Evolutionary conservation across 1,140 invertebrate genomes (phyloP).

Genomic region (Coboldia fuscipes): DNA sequence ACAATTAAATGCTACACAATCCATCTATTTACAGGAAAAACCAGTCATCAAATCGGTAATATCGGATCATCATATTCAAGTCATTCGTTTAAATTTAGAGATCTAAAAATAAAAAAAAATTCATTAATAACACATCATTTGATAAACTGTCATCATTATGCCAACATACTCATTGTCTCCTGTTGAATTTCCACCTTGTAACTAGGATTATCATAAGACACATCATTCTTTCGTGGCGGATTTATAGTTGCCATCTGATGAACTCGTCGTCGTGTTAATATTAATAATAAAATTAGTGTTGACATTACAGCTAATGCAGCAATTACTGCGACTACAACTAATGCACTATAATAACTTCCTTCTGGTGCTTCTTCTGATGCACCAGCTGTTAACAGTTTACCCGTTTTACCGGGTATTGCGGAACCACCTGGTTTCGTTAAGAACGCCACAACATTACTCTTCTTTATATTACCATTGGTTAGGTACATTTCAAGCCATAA

Average conservation of each 20-base stretch:
- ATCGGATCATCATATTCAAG: too few relatives aligned
- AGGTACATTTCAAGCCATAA: constrained; percentile 72
- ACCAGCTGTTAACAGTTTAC: constrained; percentile 32
- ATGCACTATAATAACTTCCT: constrained; percentile 63
- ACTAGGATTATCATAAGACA: constrained; percentile 81
- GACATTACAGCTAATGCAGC: constrained; percentile 63
- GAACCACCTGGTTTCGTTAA: constrained; percentile 55
- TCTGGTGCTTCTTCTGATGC: constrained; percentile 21
- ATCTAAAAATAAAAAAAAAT: too few relatives aligned
- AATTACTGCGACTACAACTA: constrained; percentile 69
- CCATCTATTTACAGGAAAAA: too few relatives aligned
- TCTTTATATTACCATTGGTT: constrained; percentile 72
- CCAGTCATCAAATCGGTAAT: too few relatives aligned
- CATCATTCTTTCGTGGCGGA: constrained; percentile 24
- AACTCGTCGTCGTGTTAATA: constrained; percentile 51
- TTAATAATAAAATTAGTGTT: constrained; percentile 53
- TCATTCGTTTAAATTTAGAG: too few relatives aligned
- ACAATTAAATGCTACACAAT: too few relatives aligned
- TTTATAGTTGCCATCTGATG: constrained; percentile 43
- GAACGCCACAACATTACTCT: constrained; percentile 70
- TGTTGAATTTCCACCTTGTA: constrained; percentile 85
- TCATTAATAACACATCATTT: too few relatives aligned
- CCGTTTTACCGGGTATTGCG: constrained; percentile 15
- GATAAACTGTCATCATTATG: too few relatives aligned
- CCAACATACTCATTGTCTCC: constrained; percentile 57